A percentile compares a stretch with the other conserved stretches of the same genome.
These are phyloP conservation scores for Gonioctena quinquepunctata DNA, from an alignment of 1,140 invertebrate species.

Conservation along the genomic window DNA sequence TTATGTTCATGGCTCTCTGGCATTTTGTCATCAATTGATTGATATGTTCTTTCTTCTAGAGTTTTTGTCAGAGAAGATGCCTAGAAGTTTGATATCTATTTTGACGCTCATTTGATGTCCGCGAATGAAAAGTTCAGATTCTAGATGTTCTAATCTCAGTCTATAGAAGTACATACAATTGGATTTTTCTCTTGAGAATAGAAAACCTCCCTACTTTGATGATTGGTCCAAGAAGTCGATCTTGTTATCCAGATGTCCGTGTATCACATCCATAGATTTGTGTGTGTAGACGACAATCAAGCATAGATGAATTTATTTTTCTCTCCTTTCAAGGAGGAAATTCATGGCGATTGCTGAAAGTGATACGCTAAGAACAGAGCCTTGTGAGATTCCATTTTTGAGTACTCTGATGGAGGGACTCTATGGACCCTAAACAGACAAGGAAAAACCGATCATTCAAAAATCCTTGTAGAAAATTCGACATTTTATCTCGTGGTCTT, in stretches of 20 bases:
- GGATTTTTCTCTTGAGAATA: neutral
- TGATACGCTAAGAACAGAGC: neutral
- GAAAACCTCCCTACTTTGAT: neutral
- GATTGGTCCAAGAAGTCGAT: too few relatives aligned
- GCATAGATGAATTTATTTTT: neutral
- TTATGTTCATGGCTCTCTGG: neutral
- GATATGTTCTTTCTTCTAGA: neutral
- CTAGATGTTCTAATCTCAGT: too few relatives aligned
- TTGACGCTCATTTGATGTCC: neutral
- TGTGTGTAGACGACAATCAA: too few relatives aligned
- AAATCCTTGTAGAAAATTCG: neutral
- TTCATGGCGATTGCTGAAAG: neutral
- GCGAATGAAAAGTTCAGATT: neutral
- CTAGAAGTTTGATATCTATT: too few relatives aligned
- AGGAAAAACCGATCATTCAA: neutral
- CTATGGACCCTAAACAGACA: neutral
- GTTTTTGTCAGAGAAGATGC: neutral
- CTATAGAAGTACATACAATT: too few relatives aligned
- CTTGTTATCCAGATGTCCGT: neutral
- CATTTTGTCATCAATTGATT: too few relatives aligned
- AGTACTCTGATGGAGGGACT: neutral
- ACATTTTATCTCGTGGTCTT: too few relatives aligned
- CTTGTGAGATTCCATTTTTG: too few relatives aligned
- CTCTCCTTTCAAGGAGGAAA: too few relatives aligned
- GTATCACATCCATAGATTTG: too few relatives aligned